Percentiles rank a stretch among this genome's conserved stretches.
Conservation (phyloP, 2,888 invertebrate species). For the Vesta saturnalis region DNA sequence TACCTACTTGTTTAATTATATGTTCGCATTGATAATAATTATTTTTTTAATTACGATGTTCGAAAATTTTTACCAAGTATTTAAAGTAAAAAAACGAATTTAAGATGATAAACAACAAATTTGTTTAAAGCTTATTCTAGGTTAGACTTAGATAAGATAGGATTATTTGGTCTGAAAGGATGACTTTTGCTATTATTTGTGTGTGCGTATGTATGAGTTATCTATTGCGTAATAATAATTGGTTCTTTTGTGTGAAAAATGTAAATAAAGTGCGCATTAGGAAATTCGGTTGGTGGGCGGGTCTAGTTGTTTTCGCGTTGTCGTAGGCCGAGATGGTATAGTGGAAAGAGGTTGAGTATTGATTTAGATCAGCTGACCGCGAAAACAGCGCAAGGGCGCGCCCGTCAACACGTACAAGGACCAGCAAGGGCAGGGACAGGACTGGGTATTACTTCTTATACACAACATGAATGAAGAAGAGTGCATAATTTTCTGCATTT, state of each 20-base stretch:
- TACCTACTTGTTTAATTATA: no score
- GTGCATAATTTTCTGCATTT: conserved; percentile 5
- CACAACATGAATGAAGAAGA: conserved; percentile 30
- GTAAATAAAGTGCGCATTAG: conserved; percentile 34
- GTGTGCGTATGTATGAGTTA: background rate
- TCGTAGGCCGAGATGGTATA: conserved; percentile 47
- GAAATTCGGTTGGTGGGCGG: conserved; percentile 39
- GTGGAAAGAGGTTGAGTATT: conserved; percentile 45
- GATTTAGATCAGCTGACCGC: conserved; percentile 51
- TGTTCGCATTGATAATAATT: no score
- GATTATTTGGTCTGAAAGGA: no score
- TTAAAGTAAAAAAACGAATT: no score
- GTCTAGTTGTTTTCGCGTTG: conserved; percentile 46
- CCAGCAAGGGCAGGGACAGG: conserved; percentile 32
- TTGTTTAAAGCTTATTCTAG: no score
- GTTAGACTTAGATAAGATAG: no score
- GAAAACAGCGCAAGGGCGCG: conserved; percentile 47
- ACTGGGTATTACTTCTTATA: conserved; percentile 14
- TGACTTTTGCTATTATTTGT: background rate
- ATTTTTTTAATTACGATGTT: background rate
- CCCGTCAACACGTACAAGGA: conserved; percentile 36
- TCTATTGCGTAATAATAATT: background rate
- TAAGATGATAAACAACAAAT: no score
- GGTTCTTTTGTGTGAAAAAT: conserved; percentile 17
- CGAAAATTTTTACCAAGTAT: no score